These are phyloP conservation scores for Marronus borbonicus DNA, from an alignment of 2,888 invertebrate species.

Conservation along the genomic window DNA sequence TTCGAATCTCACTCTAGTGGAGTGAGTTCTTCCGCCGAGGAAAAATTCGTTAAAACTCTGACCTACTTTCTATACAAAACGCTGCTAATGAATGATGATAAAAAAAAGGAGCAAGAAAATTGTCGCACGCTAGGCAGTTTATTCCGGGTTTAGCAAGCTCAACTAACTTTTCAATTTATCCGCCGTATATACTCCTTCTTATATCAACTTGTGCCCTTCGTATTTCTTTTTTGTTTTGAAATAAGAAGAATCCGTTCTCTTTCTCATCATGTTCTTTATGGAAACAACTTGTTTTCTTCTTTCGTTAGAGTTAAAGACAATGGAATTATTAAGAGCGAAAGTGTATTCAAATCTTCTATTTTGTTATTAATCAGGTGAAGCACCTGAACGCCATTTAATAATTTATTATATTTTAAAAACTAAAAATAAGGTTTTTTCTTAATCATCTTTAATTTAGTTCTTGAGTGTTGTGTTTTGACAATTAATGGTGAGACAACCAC, in stretches of 20 bases:
- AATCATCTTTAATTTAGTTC: no score
- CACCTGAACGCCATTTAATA: no score
- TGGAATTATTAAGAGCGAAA: no score
- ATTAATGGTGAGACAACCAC: no score
- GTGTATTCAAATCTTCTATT: no score
- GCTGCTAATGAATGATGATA: conserved; percentile 43
- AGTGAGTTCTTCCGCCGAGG: not conserved
- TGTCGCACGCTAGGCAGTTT: conserved; percentile 37
- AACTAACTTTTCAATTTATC: conserved; percentile 46
- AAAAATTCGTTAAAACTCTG: conserved; percentile 42
- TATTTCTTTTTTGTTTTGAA: conserved; percentile 10
- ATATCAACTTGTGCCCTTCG: conserved; percentile 20
- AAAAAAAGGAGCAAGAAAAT: conserved; percentile 32
- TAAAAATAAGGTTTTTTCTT: no score
- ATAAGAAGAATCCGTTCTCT: not conserved
- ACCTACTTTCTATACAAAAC: conserved; percentile 33
- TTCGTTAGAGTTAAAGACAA: not conserved
- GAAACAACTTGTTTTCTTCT: not conserved
- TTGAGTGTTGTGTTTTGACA: no score
- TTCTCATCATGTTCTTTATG: not conserved
- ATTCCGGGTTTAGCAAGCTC: conserved; percentile 30
- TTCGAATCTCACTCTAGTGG: not conserved
- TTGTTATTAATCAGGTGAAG: no score
- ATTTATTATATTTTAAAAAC: no score
- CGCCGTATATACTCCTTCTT: conserved; percentile 26